Base-by-base conservation (phyloP, 2,113 vertebrate genomes). In the Centrocercus urophasianus region DNA sequence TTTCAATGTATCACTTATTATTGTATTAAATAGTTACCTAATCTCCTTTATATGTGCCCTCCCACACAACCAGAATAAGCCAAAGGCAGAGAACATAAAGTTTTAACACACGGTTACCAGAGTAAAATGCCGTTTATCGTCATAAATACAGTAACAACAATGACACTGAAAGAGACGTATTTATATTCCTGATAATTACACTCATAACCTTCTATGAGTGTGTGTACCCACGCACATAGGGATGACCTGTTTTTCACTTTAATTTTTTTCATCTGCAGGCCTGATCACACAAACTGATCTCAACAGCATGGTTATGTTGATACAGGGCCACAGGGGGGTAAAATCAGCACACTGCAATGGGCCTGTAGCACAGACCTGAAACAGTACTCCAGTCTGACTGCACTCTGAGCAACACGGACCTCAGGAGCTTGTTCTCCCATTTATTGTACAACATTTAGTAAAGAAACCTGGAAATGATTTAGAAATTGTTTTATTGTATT, bases 381-480 rank as follows among this genome's bases (percentile, higher is more conserved):
- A 64, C 34, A 73, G 5, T 0, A 0, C 27, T 85, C 38, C 69
- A 66, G 50, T 6, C 22, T 89, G 43, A 42, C 10, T 0, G 0
- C 57, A 36, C n/a, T 63, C 6, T 1, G 34, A 2, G 0, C 0
- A 1, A 64, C 27, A 61, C 0, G 0, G 63, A 3, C 12, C 20
- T 85, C 20, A 78, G n/a, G 42, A 89, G 69, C 3, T 14, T 10
- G 28, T 43, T 67, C 36, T 83, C 34, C 4, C 10, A 47, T 64
- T 83, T 52, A 85, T 10, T 2, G 0, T 5, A 52, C 22, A 20
- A 87, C 11, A 25, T 76, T 24, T 21, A 45, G 43, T 11, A 32
- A 83, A 64, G 93, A 93, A 64, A 11, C 13, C 24, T 43, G 18
- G 34, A 90, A 59, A 13, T 21, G 14, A 80, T 70, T 70, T 66